phyloP scores from a whole-genome alignment of 2,113 vertebrate species.

The Ceuthmochares aereus region DNA sequence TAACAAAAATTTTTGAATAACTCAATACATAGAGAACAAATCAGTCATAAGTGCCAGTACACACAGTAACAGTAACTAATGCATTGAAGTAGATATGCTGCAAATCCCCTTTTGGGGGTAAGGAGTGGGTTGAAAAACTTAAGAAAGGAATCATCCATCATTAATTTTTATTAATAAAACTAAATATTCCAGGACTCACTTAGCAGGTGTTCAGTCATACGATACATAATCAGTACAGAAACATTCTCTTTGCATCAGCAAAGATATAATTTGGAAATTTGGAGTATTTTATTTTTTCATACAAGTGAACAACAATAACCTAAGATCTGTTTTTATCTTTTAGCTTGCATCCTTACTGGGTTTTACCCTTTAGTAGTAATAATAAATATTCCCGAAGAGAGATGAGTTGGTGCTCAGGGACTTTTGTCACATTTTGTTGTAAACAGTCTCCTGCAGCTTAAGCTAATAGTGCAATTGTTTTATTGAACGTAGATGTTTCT shows the following conservation, averaged over 20 bases:
- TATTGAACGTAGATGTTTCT: background rate
- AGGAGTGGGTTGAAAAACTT: background rate
- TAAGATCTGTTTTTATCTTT: conserved; percentile 1
- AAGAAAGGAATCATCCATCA: background rate
- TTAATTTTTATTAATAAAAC: background rate
- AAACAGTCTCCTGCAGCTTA: conserved; percentile 23
- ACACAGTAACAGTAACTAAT: background rate
- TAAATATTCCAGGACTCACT: background rate
- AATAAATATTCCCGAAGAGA: conserved; percentile 40
- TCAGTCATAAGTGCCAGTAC: background rate
- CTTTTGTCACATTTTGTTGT: conserved; percentile 2
- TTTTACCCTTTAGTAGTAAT: background rate
- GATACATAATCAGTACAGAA: background rate
- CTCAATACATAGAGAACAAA: background rate
- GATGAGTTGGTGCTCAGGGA: background rate
- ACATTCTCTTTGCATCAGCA: background rate
- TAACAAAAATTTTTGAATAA: background rate
- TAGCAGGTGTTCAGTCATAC: background rate
- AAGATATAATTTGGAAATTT: background rate
- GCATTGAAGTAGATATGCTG: background rate
- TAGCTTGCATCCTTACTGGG: background rate
- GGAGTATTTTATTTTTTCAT: background rate
- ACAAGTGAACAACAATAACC: background rate
- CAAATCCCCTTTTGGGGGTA: background rate
- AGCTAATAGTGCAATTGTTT: conserved; percentile 1